Percentiles rank a stretch among this genome's conserved stretches.
Evolutionary conservation across 2,113 vertebrate species (phyloP).

Genomic region (Corythornis vintsioides): DNA sequence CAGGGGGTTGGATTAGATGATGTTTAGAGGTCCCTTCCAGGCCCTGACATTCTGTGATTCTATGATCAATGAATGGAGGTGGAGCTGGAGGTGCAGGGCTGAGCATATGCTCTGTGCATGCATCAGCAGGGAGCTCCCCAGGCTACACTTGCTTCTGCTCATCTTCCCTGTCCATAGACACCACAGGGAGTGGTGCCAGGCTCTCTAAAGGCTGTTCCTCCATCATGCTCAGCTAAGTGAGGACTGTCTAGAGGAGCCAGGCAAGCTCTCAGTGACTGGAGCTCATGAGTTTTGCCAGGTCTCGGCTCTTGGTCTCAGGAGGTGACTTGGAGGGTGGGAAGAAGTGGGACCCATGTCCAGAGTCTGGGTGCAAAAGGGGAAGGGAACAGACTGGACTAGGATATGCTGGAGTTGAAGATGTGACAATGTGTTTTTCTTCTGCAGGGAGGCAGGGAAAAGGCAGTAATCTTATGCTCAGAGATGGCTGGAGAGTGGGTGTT

Average conservation of each 20-base stretch:
- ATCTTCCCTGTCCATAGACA: neutral
- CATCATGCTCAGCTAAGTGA: rapidly evolving
- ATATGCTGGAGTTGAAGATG: neutral
- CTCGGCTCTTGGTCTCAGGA: neutral
- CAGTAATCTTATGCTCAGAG: conserved; percentile 8
- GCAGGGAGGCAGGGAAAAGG: neutral
- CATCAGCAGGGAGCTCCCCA: neutral
- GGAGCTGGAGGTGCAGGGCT: neutral
- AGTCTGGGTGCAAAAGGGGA: neutral
- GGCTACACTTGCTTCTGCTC: neutral
- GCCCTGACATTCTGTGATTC: no score
- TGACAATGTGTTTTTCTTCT: neutral
- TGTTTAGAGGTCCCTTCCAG: no score
- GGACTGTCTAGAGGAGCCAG: neutral
- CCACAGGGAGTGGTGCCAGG: neutral
- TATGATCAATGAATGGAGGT: neutral
- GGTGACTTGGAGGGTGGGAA: neutral
- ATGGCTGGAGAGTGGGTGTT: conserved; percentile 39
- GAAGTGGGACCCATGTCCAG: neutral
- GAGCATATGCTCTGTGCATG: neutral
- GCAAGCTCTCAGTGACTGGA: neutral
- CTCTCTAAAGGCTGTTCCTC: neutral
- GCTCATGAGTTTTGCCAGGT: neutral
- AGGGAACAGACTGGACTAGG: neutral
- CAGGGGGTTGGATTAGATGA: no score